These are phyloP conservation scores for Laticauda colubrina DNA, from an alignment of 2,113 vertebrate genomes.

Conservation along the genomic window DNA sequence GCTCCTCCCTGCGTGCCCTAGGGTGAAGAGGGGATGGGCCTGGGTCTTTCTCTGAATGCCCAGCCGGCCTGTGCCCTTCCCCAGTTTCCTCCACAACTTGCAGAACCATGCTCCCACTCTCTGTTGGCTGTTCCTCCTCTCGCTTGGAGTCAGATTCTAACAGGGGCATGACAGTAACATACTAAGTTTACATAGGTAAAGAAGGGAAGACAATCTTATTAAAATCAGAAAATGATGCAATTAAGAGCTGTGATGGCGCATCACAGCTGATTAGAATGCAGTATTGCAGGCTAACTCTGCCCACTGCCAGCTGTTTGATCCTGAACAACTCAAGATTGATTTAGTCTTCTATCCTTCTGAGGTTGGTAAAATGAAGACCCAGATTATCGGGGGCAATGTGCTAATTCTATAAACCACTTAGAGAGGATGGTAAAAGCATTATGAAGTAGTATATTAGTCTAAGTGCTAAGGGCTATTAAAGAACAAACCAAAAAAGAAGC, in stretches of 20 bases:
- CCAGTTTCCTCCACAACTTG: too few relatives aligned
- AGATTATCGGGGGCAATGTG: not conserved
- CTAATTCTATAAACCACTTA: not conserved
- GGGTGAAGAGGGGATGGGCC: too few relatives aligned
- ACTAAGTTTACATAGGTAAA: not conserved
- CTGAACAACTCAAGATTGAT: not conserved
- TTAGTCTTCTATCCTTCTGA: not conserved
- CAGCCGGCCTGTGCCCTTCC: too few relatives aligned
- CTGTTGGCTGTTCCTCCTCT: too few relatives aligned
- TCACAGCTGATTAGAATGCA: not conserved
- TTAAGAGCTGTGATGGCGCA: not conserved
- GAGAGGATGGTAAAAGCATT: not conserved
- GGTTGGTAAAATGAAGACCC: not conserved
- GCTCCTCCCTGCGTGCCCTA: too few relatives aligned
- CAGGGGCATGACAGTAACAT: not conserved
- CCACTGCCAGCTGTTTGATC: not conserved
- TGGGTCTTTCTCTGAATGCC: too few relatives aligned
- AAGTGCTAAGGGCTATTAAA: too few relatives aligned
- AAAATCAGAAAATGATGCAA: not conserved
- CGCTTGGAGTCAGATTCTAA: too few relatives aligned
- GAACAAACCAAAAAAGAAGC: not conserved
- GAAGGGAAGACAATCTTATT: not conserved
- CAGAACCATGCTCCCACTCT: too few relatives aligned
- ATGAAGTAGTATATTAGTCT: not conserved
- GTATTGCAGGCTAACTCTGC: not conserved